Conservation (phyloP, 2,888 invertebrate species). For the Dysmachus trigonus region DNA sequence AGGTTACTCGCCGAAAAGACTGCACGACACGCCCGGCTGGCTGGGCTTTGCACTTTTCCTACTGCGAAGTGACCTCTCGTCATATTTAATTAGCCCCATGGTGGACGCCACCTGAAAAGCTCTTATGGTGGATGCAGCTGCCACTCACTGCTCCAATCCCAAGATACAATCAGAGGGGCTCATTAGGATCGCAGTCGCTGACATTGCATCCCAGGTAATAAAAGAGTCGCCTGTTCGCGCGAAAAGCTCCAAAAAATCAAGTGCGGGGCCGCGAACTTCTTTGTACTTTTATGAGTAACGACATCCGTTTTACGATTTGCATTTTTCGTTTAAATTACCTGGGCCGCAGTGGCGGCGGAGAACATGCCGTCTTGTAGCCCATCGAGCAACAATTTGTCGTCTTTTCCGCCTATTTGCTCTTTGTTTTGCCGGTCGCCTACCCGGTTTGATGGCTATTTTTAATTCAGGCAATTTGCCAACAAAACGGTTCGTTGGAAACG, state of each 20-base stretch:
- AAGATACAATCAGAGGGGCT: conserved; percentile 15
- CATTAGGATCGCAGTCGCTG: neutral
- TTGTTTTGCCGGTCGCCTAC: neutral
- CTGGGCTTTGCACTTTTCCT: conserved; percentile 8
- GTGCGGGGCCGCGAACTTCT: neutral
- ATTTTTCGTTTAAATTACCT: conserved; percentile 23
- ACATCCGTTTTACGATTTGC: conserved; percentile 40
- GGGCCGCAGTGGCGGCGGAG: neutral
- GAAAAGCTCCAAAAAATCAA: conserved; percentile 24
- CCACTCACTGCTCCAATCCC: neutral
- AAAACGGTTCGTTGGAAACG: conserved; percentile 20
- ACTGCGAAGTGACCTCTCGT: neutral
- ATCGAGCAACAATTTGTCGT: neutral
- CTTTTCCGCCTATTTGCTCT: neutral
- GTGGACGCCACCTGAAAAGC: conserved; percentile 30
- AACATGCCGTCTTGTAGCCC: neutral
- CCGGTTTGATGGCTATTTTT: conserved; percentile 23
- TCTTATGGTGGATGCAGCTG: neutral
- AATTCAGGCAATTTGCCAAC: conserved; percentile 37
- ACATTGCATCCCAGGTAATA: neutral
- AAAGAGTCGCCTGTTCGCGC: neutral
- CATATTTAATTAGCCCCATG: conserved; percentile 30
- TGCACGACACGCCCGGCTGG: conserved; percentile 28
- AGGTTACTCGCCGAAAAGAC: conserved; percentile 3
- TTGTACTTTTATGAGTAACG: conserved; percentile 42